Conservation (phyloP, 2,888 invertebrate genomes). For the Aelia acuminata region DNA sequence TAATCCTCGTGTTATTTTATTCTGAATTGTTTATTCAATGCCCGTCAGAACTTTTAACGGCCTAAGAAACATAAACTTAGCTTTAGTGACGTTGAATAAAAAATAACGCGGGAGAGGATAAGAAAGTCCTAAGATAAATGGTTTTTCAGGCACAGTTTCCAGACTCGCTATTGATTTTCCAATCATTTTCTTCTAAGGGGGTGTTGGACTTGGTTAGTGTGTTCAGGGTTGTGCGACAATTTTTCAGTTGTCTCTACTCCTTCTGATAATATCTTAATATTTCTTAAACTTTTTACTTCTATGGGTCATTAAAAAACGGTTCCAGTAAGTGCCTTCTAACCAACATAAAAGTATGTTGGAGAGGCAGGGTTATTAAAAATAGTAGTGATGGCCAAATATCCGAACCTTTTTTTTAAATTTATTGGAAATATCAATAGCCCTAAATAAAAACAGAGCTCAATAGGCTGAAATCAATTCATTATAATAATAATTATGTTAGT, state of each 20-base stretch:
- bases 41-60: not conserved
- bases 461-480: too few species aligned
- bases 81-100: constrained; percentile 48
- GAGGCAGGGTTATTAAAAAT: too few species aligned
- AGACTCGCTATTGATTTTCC: constrained; percentile 43
- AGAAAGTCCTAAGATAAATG: constrained; percentile 26
- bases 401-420: too few species aligned
- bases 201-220: constrained; percentile 13
- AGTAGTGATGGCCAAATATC: too few species aligned
- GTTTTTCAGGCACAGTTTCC: constrained; percentile 34
- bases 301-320: not conserved
- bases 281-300: not conserved
- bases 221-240: not conserved
- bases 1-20: not conserved
- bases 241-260: not conserved
- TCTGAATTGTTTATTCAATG: constrained; percentile 7
- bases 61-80: constrained; percentile 7
- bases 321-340: too few species aligned
- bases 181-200: constrained; percentile 40
- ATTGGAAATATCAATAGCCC: not conserved
- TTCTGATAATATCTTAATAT: not conserved
- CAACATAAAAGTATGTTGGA: too few species aligned
- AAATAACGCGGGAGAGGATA: not conserved
- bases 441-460: too few species aligned
- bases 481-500: too few species aligned